These are phyloP conservation scores for Holacanthus passer DNA, from an alignment of 2,113 vertebrate species.

Conservation along the genomic window DNA sequence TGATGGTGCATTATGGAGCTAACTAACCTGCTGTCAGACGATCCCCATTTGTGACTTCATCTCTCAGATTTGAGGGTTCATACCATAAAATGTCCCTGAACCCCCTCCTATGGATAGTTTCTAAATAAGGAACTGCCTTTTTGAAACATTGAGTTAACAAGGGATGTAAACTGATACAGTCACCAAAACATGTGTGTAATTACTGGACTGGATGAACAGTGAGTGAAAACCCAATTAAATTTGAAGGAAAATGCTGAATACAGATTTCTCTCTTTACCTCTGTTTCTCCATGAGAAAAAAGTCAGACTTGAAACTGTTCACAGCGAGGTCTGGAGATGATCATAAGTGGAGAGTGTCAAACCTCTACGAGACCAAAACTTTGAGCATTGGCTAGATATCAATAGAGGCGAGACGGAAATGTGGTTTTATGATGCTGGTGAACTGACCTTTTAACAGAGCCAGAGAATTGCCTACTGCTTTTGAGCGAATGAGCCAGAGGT, in stretches of 20 bases:
- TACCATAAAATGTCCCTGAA: background rate
- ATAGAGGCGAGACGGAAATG: background rate
- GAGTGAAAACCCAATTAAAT: slow-evolving; percentile 55
- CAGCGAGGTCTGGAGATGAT: background rate
- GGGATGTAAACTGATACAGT: background rate
- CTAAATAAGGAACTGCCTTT: too few species aligned
- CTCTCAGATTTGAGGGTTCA: background rate
- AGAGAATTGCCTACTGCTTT: background rate
- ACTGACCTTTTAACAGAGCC: background rate
- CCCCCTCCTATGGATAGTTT: too few species aligned
- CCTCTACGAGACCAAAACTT: background rate
- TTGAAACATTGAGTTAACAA: background rate
- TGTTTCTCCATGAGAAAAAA: slow-evolving; percentile 20
- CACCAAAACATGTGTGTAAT: slow-evolving; percentile 20
- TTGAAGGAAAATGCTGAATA: slow-evolving; percentile 52
- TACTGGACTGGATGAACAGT: slow-evolving; percentile 8
- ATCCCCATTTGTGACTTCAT: slow-evolving; percentile 14
- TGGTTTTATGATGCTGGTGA: background rate
- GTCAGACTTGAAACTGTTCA: slow-evolving; percentile 26
- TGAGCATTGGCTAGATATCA: background rate
- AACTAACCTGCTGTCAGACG: slow-evolving; percentile 64
- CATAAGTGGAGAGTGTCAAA: background rate
- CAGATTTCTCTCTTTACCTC: background rate
- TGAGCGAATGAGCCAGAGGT: background rate
- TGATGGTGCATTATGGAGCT: slow-evolving; percentile 67